A percentile compares a stretch with the other conserved stretches of the same genome.
These are phyloP conservation scores for Diadophis punctatus DNA, from an alignment of 2,113 vertebrate species.

Conservation along the genomic window DNA sequence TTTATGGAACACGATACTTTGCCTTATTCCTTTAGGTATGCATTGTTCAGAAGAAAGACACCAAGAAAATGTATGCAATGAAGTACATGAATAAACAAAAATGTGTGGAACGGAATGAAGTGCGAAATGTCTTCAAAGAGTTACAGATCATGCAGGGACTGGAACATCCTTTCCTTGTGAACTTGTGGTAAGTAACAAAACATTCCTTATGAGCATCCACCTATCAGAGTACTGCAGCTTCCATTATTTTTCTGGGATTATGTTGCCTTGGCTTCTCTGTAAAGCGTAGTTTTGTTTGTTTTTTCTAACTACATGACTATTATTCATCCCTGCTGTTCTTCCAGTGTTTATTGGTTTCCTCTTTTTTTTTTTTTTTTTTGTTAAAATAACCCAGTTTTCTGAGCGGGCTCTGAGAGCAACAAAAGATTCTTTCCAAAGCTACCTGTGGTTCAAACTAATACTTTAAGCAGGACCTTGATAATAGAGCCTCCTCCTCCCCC, in stretches of 20 bases:
- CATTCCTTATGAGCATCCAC: neutral
- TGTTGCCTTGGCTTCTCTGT: neutral
- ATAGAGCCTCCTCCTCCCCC: neutral
- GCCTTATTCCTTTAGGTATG: conserved; percentile 78
- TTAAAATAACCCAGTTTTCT: neutral
- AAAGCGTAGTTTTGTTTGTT: neutral
- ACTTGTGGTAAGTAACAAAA: conserved; percentile 84
- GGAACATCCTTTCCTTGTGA: conserved; percentile 95
- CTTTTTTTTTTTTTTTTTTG: neutral
- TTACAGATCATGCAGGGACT: conserved; percentile 97
- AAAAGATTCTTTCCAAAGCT: neutral
- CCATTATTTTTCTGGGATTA: too few relatives aligned
- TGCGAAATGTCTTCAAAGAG: conserved; percentile 95
- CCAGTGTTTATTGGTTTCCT: neutral
- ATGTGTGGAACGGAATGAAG: conserved; percentile 94
- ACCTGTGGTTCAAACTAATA: neutral
- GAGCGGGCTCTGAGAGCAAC: neutral
- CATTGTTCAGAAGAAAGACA: conserved; percentile 96
- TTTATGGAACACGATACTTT: neutral
- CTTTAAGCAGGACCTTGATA: neutral
- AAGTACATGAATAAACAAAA: conserved; percentile 99
- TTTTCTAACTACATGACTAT: neutral
- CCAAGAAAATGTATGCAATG: conserved; percentile 99
- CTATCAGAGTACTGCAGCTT: neutral
- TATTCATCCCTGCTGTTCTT: neutral